Evolutionary conservation across 1,140 invertebrate species (phyloP), one percentile per base, ranked within the genome.

Genomic region (Pachypsylla venusta): DNA sequence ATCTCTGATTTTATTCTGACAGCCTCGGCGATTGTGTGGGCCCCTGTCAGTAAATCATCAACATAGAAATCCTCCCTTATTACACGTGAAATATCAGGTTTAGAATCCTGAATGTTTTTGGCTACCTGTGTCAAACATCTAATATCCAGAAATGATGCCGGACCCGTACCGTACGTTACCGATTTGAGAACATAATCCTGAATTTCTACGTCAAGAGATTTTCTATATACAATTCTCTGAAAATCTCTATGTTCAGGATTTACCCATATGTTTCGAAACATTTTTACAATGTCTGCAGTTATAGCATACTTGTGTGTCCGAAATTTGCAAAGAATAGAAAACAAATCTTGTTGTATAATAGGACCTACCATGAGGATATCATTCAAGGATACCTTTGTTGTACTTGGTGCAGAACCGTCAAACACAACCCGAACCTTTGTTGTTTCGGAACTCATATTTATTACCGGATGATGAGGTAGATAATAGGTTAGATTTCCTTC

Each of bases 211-310:
- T 58, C 48, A 14, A n/a, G n/a, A n/a, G 56, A 27, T 0, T 62
- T 26, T 22, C 69, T 63, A 71, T 74, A 76, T 5, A 75, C 39
- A 19, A 76, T 74, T 56, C 66, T 60, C 58, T 75, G 71, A 54
- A 67, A 70, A 25, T 70, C 62, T 13, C 63, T 56, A 60, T 73
- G 64, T 10, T 67, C 61, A 22, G 61, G 28, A 56, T 69, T 54
- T 14, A 75, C 63, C 53, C 62, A 27, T 24, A 75, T 66, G 59
- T 74, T 71, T 12, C 70, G 59, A 54, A 71, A 76, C 72, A 74
- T 74, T 62, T 73, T 71, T 12, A 60, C 58, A 57, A 75, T 68
- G 53, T 75, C 72, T 26, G 63, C 67, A 2, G 64, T 64, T 5
- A 75, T 30, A 2, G 66, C 69, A 40, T 67, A 62, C 27, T 59